Conservation (phyloP, 2,113 vertebrate species). For the Polypterus bichir region DNA sequence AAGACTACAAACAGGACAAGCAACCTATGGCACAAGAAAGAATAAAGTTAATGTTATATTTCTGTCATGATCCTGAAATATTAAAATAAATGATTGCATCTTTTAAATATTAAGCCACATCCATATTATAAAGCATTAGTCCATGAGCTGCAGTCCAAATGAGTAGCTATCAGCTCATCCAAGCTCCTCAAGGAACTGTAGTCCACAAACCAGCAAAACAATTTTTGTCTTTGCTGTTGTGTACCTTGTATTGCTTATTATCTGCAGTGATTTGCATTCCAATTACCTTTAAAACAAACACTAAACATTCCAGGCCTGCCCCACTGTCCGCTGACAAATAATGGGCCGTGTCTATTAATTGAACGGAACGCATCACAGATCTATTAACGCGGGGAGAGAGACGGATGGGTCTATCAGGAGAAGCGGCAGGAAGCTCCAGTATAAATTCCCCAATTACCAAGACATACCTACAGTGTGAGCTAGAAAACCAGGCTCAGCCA, state of each 20-base stretch:
- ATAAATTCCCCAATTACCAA: conserved; percentile 16
- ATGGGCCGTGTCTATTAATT: conserved; percentile 20
- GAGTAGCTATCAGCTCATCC: too few species aligned
- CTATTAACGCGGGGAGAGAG: conserved; percentile 16
- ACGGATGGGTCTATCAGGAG: conserved; percentile 15
- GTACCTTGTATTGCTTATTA: conserved; percentile 10
- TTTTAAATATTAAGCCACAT: too few species aligned
- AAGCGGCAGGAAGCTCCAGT: conserved; percentile 14
- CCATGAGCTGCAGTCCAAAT: too few species aligned
- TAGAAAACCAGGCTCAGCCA: neutral
- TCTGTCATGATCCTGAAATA: too few species aligned
- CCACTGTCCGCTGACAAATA: conserved; percentile 20
- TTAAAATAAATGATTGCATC: too few species aligned
- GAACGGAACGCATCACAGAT: conserved; percentile 11
- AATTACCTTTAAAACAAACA: conserved; percentile 20
- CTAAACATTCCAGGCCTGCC: conserved; percentile 13
- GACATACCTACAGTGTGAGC: conserved; percentile 15
- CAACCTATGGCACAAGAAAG: too few species aligned
- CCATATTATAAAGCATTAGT: too few species aligned
- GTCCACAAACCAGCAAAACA: conserved; percentile 1
- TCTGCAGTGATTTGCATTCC: conserved; percentile 19
- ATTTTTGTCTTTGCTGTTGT: neutral
- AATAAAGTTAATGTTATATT: too few species aligned
- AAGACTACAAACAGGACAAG: too few species aligned
- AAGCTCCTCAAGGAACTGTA: neutral